phyloP scores from a whole-genome alignment of 2,797 vertebrate species.

The Neosilurus hyrtlii region DNA sequence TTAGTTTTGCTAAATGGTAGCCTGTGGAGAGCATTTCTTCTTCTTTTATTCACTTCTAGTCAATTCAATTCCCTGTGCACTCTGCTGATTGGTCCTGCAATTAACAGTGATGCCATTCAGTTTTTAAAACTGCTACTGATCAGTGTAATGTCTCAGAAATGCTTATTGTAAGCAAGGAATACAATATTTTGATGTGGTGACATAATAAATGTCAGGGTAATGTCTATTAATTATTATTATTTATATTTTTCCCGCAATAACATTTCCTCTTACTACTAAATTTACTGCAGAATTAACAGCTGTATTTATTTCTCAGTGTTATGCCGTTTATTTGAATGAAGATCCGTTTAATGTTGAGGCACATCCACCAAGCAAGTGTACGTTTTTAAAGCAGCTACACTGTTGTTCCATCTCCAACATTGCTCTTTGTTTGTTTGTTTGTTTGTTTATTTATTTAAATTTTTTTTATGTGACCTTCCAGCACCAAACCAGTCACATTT shows the following conservation, averaged over 20 bases:
- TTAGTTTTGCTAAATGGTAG: not conserved
- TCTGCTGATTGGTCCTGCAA: not conserved
- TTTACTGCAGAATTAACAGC: too few species aligned
- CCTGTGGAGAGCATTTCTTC: not conserved
- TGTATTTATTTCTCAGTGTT: not conserved
- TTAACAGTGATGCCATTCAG: not conserved
- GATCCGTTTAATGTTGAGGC: not conserved
- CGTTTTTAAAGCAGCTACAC: too few species aligned
- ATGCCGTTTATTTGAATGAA: not conserved
- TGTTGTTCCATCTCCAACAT: too few species aligned
- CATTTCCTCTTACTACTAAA: not conserved
- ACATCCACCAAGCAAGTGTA: too few species aligned
- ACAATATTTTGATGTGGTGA: not conserved
- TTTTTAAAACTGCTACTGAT: not conserved
- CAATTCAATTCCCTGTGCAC: too few species aligned
- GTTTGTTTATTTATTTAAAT: too few species aligned
- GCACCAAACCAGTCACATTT: too few species aligned
- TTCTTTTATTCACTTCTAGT: not conserved
- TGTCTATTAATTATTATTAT: too few species aligned
- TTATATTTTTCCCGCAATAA: not conserved
- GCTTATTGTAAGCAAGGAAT: not conserved
- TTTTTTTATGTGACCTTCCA: too few species aligned
- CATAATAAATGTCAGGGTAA: not conserved
- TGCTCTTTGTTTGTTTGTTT: too few species aligned
- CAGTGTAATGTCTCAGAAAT: not conserved